phyloP scores from a whole-genome alignment of 2,113 vertebrate species.

The Promerops cafer region DNA sequence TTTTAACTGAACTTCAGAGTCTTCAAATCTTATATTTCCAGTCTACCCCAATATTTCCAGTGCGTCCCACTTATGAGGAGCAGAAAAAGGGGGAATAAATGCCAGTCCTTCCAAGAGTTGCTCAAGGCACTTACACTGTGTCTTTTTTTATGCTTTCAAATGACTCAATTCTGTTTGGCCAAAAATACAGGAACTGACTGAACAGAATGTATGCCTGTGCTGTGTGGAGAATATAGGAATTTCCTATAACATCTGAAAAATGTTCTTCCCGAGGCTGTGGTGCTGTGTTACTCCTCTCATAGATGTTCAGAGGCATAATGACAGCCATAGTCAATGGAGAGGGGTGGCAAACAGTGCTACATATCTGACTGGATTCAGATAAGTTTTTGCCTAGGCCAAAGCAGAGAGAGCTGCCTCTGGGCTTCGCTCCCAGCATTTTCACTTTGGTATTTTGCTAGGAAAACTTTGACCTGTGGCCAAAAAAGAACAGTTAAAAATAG shows the following conservation, averaged over 20 bases:
- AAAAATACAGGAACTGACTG: constrained; percentile 63
- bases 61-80: not conserved
- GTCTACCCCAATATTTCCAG: not conserved
- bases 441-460: constrained; percentile 67
- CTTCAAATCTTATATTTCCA: not conserved
- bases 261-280: constrained; percentile 7
- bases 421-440: constrained; percentile 63
- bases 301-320: not conserved
- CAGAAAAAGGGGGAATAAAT: not conserved
- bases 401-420: constrained; percentile 45
- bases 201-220: constrained; percentile 43
- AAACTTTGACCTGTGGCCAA: constrained; percentile 75
- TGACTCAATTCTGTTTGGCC: constrained; percentile 70
- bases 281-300: not conserved
- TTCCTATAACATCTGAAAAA: constrained; percentile 42
- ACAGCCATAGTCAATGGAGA: not conserved
- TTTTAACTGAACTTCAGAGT: not conserved
- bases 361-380: not conserved
- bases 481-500: constrained; percentile 75
- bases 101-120: not conserved
- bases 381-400: constrained; percentile 28
- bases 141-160: not conserved
- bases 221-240: constrained; percentile 23
- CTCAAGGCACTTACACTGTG: constrained; percentile 37
- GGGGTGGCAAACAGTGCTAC: not conserved